Evolutionary conservation across 2,888 invertebrate species (phyloP), one percentile per base, ranked within the genome.

Genomic region (Marasmarcha lunaedactyla): DNA sequence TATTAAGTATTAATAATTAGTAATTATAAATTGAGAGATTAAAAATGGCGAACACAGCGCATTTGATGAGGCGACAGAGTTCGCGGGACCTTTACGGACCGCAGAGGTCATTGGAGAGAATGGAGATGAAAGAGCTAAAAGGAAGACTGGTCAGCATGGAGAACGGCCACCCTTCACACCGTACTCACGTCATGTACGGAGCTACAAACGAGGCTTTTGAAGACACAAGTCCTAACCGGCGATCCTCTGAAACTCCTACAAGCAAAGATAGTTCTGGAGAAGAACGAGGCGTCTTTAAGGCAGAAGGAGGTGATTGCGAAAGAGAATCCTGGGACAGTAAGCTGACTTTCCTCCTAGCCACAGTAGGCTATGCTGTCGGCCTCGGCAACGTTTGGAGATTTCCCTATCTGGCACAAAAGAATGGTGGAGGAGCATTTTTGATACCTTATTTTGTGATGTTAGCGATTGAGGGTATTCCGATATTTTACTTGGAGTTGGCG

Each of bases 371-470:
- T 57, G 97, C 97, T 3, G 97, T 97, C 1, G 97, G 97, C 0
- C 84, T 97, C 33, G 97, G 97, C 3, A 97, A 97, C 60, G 96
- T 96, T 1, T 97, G 97, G 97, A 86, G 97, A 50, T 97, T 97
- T 71, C 97, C 97, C 0, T 97, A 97, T 71, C 79, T 97, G 49
- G 95, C 96, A 0, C 96, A 97, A 64, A 96, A 96, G 69, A 95
- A 95, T 59, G 96, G 96, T 0, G 96, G 96, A 41, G 96, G 97
- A 14, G 97, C 97, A n/a, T 98, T 98, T 66, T 81, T 98, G 45
- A 96, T 98, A 52, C 97, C 97, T 0, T 98, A 97, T 74, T 93
- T 97, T 61, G 92, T 97, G 48, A 97, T 97, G 96, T 71, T 97
- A 61, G 91, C 92, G 14, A 90, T 97, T 47, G 96, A 97, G 66